Base-by-base conservation (phyloP, 2,888 invertebrate species). In the Priocnemis perturbator region DNA sequence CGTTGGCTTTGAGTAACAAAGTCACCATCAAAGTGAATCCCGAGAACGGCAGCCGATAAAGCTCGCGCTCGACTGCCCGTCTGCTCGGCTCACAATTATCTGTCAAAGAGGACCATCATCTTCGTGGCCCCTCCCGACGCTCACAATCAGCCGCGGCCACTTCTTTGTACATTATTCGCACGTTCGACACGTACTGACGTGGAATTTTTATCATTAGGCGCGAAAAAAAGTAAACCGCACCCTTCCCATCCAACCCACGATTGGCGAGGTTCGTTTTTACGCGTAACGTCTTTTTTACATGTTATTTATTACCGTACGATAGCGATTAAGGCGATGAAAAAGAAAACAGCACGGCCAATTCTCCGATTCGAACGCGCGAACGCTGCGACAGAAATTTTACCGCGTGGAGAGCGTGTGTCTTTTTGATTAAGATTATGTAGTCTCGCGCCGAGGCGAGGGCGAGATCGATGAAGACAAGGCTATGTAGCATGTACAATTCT, bases 21-120 rank as follows among this genome's bases (percentile, higher is more conserved):
- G 88, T 89, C 60, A 89, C 89, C 71, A 89, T 89, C 63, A 88
- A 85, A 80, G 85, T 89, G 67, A 89, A 83, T 71, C 87, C 88
- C n/a, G 88, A 88, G 64, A 83, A 82, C 67, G 84, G 76, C 77
- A 82, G 77, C 70, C 87, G 87, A 87, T 88, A 88, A 87, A 73
- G 67, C 30, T 26, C 11, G 14, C 37, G 14, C 37, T 11, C 37
- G 14, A 50, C 50, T 50, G 50, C 2, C 50, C 50, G 7, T 37
- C 37, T 1, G 14, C 37, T 37, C 37, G 26, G 26, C 26, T 26
- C 3, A 77, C 63, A 65, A 53, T 15, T 45, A 26, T 26, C 26
- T 63, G 53, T 59, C 52, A 45, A 17, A 64, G 56, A 55, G 23
- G 55, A 19, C 26, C 26, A 5, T 7, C 4, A 21, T 55, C 55